Evolutionary conservation across 2,888 invertebrate species (phyloP), one percentile per base, ranked within the genome.

Genomic region (Luperina testacea): DNA sequence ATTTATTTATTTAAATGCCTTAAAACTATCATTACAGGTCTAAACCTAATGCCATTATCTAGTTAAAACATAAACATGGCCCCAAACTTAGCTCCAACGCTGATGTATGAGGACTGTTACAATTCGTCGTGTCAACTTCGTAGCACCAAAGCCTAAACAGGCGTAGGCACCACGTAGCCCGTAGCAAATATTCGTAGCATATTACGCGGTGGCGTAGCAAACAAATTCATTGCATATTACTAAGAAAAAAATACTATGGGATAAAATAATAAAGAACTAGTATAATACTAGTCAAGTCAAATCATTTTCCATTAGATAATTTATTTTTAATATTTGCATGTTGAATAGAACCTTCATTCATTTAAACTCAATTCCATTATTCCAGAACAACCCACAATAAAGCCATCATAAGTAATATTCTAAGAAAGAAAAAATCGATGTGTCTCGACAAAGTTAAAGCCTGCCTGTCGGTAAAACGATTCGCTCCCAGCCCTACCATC

Each of bases 361-460:
- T 79, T 87, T 27, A 61, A 73, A 76, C 74, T 83, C 81, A 81
- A 84, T 81, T 77, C 77, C 48, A 77, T 85, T 85, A 85, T 86
- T 77, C 73, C 73, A 65, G 75, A 65, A 83, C 71, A 86, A 70
- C 38, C 81, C 77, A 83, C 81, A 78, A 86, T 83, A 81, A 86
- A 74, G 75, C 45, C 74, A 45, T 72, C 74, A 67, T 70, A 74
- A 79, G 71, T 75, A 77, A 59, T 71, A 72, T 78, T 76, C 74
- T 8, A 15, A 72, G 32, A 82, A 57, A 77, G 68, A 78, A 87
- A 87, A 87, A 87, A 87, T 84, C 86, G 81, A 87, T 84, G 82
- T 78, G 85, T 85, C 86, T 85, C 85, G 79, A 72, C 81, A 83
- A 84, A 85, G 81, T 88, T 89, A 81, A 88, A 87, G 78, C 86